These are phyloP conservation scores for Syrmaticus mikado DNA, from an alignment of 2,113 vertebrate genomes.

Conservation along the genomic window DNA sequence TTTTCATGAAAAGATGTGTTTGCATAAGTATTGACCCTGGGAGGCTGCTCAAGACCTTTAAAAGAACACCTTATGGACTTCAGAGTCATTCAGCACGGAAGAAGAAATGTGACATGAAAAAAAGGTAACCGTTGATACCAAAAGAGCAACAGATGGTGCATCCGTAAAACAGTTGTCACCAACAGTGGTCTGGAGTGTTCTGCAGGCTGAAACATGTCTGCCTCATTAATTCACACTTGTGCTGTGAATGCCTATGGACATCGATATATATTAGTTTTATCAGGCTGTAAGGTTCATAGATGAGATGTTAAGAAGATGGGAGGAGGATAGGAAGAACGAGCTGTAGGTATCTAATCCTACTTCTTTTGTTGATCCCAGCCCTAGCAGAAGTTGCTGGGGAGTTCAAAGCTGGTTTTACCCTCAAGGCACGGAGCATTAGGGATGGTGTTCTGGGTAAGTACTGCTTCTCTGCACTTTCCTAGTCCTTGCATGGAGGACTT, in stretches of 20 bases:
- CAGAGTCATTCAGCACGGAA: slow-evolving; percentile 31
- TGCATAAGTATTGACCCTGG: slow-evolving; percentile 19
- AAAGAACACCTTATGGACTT: slow-evolving; percentile 26
- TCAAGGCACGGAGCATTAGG: background rate
- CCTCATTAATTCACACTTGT: slow-evolving; percentile 31
- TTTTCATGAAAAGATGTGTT: slow-evolving; percentile 20
- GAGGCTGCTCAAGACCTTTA: slow-evolving; percentile 13
- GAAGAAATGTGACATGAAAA: slow-evolving; percentile 56
- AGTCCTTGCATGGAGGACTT: background rate
- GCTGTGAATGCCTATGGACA: background rate
- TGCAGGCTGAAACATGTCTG: slow-evolving; percentile 36
- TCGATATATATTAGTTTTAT: background rate
- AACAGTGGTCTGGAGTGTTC: slow-evolving; percentile 8
- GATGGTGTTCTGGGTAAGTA: background rate
- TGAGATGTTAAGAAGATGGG: background rate
- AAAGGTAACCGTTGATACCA: background rate
- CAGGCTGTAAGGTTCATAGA: background rate
- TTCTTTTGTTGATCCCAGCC: background rate
- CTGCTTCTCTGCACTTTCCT: background rate
- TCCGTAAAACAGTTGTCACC: background rate
- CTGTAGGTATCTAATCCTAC: background rate
- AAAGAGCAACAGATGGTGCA: slow-evolving; percentile 59
- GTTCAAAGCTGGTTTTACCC: background rate
- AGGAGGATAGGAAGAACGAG: background rate
- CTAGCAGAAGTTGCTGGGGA: background rate